Evolutionary conservation across 2,113 vertebrate genomes (phyloP).

Genomic region (Ciconia boyciana): DNA sequence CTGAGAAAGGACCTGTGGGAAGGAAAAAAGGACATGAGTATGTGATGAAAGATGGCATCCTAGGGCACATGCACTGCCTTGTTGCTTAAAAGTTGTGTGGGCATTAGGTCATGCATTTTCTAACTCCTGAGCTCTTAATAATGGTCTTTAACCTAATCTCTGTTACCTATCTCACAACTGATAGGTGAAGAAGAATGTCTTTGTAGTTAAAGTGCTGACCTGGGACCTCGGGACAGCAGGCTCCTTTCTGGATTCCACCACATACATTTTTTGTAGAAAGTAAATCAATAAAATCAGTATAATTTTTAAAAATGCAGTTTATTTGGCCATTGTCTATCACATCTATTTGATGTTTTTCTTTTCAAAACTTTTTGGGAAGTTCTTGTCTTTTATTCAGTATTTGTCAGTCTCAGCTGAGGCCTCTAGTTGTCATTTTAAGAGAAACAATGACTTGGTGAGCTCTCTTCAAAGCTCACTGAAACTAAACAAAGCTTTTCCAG

Average conservation of each 20-base stretch:
- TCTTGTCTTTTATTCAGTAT: not conserved
- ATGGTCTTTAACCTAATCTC: not conserved
- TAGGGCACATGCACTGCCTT: not conserved
- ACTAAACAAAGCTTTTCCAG: not conserved
- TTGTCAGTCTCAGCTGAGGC: not conserved
- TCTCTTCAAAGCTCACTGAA: not conserved
- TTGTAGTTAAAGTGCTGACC: not conserved
- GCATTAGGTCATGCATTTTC: not conserved
- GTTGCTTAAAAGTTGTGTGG: not conserved
- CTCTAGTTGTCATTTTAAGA: not conserved
- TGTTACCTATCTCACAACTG: not conserved
- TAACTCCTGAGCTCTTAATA: not conserved
- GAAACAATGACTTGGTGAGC: not conserved
- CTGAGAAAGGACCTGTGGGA: not conserved
- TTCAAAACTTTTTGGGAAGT: not conserved
- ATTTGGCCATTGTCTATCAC: not conserved
- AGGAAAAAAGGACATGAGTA: not conserved
- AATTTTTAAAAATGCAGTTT: not conserved
- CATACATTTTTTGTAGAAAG: not conserved
- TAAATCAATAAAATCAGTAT: not conserved
- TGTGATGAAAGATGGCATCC: not conserved
- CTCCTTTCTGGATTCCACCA: not conserved
- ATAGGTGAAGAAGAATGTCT: not conserved
- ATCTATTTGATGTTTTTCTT: not conserved
- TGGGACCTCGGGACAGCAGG: not conserved